These are phyloP conservation scores for Polia nebulosa DNA, from an alignment of 2,888 invertebrate species.

Conservation along the genomic window DNA sequence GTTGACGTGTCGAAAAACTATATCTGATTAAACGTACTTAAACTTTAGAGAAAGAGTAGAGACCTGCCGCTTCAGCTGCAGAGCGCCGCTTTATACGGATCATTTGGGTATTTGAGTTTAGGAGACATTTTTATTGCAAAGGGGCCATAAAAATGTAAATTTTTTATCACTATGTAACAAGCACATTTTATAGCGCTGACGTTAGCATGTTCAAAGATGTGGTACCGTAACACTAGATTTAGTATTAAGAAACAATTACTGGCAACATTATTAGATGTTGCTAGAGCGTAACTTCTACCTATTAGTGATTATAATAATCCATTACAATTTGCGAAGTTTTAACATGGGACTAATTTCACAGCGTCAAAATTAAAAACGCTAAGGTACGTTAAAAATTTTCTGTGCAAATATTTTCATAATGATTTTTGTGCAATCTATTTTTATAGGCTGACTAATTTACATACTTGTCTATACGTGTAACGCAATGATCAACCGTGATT, in stretches of 20 bases:
- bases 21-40: slow-evolving; percentile 83
- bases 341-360: slow-evolving; percentile 58
- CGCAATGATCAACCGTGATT: slow-evolving; percentile 73
- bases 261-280: slow-evolving; percentile 64
- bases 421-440: slow-evolving; percentile 89
- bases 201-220: slow-evolving; percentile 60
- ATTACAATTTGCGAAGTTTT: slow-evolving; percentile 56
- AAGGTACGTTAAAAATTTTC: slow-evolving; percentile 71
- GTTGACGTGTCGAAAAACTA: slow-evolving; percentile 75
- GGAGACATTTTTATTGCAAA: slow-evolving; percentile 78
- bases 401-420: slow-evolving; percentile 84
- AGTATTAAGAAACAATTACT: slow-evolving; percentile 60
- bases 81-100: slow-evolving; percentile 77
- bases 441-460: slow-evolving; percentile 85
- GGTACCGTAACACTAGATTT: slow-evolving; percentile 66
- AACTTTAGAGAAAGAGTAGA: slow-evolving; percentile 74
- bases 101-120: slow-evolving; percentile 76
- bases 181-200: slow-evolving; percentile 67
- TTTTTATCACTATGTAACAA: slow-evolving; percentile 65
- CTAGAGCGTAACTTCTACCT: slow-evolving; percentile 61
- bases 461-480: slow-evolving; percentile 72
- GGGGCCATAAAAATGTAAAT: slow-evolving; percentile 82
- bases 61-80: slow-evolving; percentile 72
- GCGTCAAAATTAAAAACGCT: slow-evolving; percentile 49
- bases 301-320: slow-evolving; percentile 53